These are phyloP conservation scores for Drosophila lacicola DNA, from an alignment of 2,888 invertebrate species.

Conservation along the genomic window DNA sequence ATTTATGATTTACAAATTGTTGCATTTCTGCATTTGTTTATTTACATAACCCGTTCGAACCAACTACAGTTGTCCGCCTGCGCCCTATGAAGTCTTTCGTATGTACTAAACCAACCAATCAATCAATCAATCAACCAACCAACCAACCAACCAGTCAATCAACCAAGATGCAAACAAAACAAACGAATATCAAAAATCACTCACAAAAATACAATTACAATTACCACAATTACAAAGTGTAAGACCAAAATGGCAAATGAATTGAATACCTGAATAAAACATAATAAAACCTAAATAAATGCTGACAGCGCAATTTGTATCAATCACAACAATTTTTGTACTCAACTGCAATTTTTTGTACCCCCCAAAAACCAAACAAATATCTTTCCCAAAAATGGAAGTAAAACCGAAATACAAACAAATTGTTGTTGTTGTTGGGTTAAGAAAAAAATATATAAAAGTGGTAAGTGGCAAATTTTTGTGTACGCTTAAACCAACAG, in stretches of 20 bases:
- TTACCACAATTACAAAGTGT: constrained; percentile 44
- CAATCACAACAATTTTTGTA: constrained; percentile 62
- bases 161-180: constrained; percentile 42
- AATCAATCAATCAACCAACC: constrained; percentile 31
- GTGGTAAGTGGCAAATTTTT: constrained; percentile 80
- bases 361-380: constrained; percentile 25
- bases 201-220: constrained; percentile 60
- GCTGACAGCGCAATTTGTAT: constrained; percentile 41
- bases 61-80: constrained; percentile 83
- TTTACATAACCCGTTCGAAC: constrained; percentile 78
- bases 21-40: constrained; percentile 79
- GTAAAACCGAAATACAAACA: constrained; percentile 26
- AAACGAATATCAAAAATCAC: constrained; percentile 49
- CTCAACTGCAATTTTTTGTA: constrained; percentile 58
- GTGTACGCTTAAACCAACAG: constrained; percentile 55
- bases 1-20: constrained; percentile 78
- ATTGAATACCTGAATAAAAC: constrained; percentile 63
- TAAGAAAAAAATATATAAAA: constrained; percentile 54
- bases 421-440: constrained; percentile 51
- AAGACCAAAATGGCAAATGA: constrained; percentile 51
- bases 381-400: constrained; percentile 21
- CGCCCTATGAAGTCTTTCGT: constrained; percentile 86
- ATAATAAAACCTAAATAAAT: constrained; percentile 19
- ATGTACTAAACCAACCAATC: constrained; percentile 81
- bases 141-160: constrained; percentile 48